A percentile compares a stretch with the other conserved stretches of the same genome.
Evolutionary conservation across 2,113 vertebrate genomes (phyloP).

Genomic region (Oryzias woworae): DNA sequence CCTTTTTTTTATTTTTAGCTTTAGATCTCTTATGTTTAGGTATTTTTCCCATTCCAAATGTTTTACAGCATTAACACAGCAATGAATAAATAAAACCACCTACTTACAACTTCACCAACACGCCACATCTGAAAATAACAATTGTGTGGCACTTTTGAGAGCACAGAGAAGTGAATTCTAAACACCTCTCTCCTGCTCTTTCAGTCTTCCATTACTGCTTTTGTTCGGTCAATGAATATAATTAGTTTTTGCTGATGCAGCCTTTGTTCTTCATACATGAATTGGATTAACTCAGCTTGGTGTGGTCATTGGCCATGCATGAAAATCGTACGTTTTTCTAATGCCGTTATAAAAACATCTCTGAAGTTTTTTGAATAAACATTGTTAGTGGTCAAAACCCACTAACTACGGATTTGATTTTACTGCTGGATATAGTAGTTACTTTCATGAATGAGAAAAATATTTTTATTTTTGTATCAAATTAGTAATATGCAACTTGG

Average conservation of each 20-base stretch:
- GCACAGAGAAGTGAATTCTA: conserved; percentile 50
- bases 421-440: conserved; percentile 56
- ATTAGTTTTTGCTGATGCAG: conserved; percentile 65
- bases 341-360: no score
- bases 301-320: conserved; percentile 52
- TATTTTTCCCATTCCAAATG: background rate
- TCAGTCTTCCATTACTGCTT: conserved; percentile 55
- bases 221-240: conserved; percentile 46
- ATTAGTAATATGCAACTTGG: no score
- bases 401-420: conserved; percentile 51
- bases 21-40: conserved; percentile 3
- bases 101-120: no score
- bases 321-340: background rate
- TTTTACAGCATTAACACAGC: no score
- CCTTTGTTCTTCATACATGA: conserved; percentile 58
- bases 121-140: conserved; percentile 10
- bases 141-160: conserved; percentile 62
- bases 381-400: no score
- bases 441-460: conserved; percentile 56
- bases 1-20: conserved; percentile 6
- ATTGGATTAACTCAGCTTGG: conserved; percentile 65
- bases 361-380: no score
- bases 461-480: conserved; percentile 47
- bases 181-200: conserved; percentile 38
- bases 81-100: no score